Evolutionary conservation across 2,113 vertebrate species (phyloP), one percentile per base, ranked within the genome.

Genomic region (Hemiscyllium ocellatum): DNA sequence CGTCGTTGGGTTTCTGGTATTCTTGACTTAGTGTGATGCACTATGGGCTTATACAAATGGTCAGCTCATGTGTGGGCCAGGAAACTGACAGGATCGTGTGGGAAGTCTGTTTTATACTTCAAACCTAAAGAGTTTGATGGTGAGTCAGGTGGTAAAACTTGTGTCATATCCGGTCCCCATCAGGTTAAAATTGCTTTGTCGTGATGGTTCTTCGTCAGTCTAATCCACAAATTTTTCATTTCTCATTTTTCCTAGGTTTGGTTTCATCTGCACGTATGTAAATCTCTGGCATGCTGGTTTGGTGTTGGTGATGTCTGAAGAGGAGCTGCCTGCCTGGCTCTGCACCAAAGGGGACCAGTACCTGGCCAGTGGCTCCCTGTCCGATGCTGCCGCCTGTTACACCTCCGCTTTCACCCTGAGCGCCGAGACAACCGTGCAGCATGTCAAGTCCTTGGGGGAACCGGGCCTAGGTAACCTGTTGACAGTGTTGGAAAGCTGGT

Each of bases 391-490:
- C 0, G 97, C 98, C 56, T 98, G 98, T 96, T 99, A 98, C 96
- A 96, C 97, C 96, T 97, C 98, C 0, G 98, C 98, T 42, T 99
- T 99, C 97, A 98, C 97, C 96, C 98, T 97, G 96, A 98, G 98
- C 0, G 97, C 97, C 0, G 96, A 97, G 90, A 97, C 97, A 0
- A 98, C 98, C 0, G 52, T 98, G 20, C 96, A 96, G 95, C 98
- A 97, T 1, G 97, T 98, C 96, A 97, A 95, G 0, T 96, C 97
- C 33, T 72, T 98, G 83, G 96, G 97, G 0, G 96, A 65, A 2
- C 78, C 72, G 0, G 96, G n/a, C 12, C 85, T 97, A 56, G 96
- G 87, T 0, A 80, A 96, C 0, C 97, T 99, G 70, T 96, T 98
- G 86, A 96, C 97, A 65, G 98, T 97, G 8, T 96, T 99, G 83